Conservation (phyloP, 2,113 vertebrate species). For the Euleptes europaea region DNA sequence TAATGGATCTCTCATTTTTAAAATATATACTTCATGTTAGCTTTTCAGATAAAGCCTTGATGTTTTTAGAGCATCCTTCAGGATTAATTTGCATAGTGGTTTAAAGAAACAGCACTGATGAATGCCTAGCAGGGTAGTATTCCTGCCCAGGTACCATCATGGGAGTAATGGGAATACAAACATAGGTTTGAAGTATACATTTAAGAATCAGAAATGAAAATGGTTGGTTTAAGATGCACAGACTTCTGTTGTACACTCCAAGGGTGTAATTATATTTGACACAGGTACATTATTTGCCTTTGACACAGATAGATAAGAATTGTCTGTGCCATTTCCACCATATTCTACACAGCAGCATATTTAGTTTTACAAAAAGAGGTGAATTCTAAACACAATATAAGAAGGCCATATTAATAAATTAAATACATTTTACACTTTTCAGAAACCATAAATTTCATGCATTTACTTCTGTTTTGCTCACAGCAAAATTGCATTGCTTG, state of each 20-base stretch:
- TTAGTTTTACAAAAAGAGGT: slow-evolving; percentile 1
- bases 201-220: slow-evolving; percentile 59
- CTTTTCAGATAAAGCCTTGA: slow-evolving; percentile 37
- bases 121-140: neutral
- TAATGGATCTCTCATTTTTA: slow-evolving; percentile 29
- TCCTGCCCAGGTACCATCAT: slow-evolving; percentile 15
- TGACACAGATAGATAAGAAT: slow-evolving; percentile 20
- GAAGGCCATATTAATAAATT: slow-evolving; percentile 18
- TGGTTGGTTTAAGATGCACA: slow-evolving; percentile 46
- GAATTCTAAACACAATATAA: slow-evolving; percentile 11
- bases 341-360: neutral
- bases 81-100: neutral
- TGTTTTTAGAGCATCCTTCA: slow-evolving; percentile 29
- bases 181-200: slow-evolving; percentile 40
- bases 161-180: slow-evolving; percentile 43
- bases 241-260: slow-evolving; percentile 21
- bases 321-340: slow-evolving; percentile 19
- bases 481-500: rapidly evolving
- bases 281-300: slow-evolving; percentile 50
- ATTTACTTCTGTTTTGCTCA: neutral
- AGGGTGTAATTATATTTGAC: slow-evolving; percentile 48
- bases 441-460: neutral
- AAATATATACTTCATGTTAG: slow-evolving; percentile 9
- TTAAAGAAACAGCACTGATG: slow-evolving; percentile 5
- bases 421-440: neutral